Base-by-base conservation (phyloP, 2,797 vertebrate species). In the Sebastes goodei region DNA sequence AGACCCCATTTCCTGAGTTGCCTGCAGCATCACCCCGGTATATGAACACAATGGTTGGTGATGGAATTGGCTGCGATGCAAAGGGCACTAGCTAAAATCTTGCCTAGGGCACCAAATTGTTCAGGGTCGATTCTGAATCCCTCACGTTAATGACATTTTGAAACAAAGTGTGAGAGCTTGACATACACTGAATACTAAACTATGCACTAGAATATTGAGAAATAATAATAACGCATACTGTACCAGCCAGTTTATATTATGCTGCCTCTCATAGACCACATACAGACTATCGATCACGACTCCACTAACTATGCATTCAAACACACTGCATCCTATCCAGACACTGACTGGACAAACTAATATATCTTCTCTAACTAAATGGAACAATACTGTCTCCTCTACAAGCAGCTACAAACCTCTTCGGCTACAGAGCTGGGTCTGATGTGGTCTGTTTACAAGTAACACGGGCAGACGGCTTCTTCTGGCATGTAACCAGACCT, bases 401-500 rank as follows among this genome's bases (percentile, higher is more conserved):
- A 55, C 14, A 59, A 75, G 49, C 63, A 59, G 55, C 66, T 52
- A 78, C 66, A 70, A 29, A 56, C 35, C 53, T 72, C n/a, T 67
- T 60, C 17, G 23, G 32, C 71, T 38, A 21, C 17, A 57, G 4
- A n/a, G 56, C 32, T 10, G 23, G 33, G 76, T 71, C 33, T 88
- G 74, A 84, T 80, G 85, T 69, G 66, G 23, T 81, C 76, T 76
- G 82, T 64, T 72, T 81, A 32, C 65, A 29, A 33, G 76, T 82
- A 71, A 75, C 76, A 86, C 62, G 56, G 71, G 66, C 77, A 86
- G 83, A 72, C 53, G 23, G 71, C 79, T 77, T 86, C 78, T 69
- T 70, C 81, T 91, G 89, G 78, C 81, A 57, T 65, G 60, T 75
- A 86, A 85, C 78, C 75, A 77, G 68, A 80, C 69, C 85, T 88